Evolutionary conservation across 2,113 vertebrate species (phyloP).

Genomic region (Pungitius pungitius): DNA sequence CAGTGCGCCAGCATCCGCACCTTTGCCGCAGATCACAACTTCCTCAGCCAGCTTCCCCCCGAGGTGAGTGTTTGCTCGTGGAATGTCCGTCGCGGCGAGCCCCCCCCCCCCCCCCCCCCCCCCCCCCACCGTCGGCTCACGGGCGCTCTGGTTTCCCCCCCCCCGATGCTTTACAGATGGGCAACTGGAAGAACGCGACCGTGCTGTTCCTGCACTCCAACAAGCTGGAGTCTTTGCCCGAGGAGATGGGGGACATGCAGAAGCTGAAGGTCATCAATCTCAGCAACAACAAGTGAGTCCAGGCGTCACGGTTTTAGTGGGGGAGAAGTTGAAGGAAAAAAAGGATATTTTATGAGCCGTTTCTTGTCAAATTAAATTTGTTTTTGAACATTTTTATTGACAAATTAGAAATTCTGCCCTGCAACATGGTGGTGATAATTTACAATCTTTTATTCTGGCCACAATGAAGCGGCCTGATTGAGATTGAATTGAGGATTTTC

Average conservation of each 20-base stretch:
- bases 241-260: conserved; percentile 98
- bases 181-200: conserved; percentile 91
- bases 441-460: not conserved
- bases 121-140: not conserved
- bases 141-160: conserved; percentile 3
- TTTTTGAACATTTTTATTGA: not conserved
- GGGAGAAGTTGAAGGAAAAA: not conserved
- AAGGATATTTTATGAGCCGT: too few relatives aligned
- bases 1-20: conserved; percentile 90
- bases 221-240: conserved; percentile 94
- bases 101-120: too few relatives aligned
- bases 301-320: not conserved
- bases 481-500: conserved; percentile 23
- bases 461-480: not conserved
- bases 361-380: not conserved
- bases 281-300: conserved; percentile 96
- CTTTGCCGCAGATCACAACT: conserved; percentile 98
- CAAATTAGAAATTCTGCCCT: not conserved
- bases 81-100: not conserved
- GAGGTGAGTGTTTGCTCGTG: conserved; percentile 80
- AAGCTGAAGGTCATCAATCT: conserved; percentile 96
- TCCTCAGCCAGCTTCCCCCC: conserved; percentile 89
- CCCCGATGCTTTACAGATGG: conserved; percentile 83
- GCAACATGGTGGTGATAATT: too few relatives aligned
- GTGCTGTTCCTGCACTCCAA: conserved; percentile 98